Conservation (phyloP, 2,888 invertebrate genomes). For the Drosophila ezoana region DNA sequence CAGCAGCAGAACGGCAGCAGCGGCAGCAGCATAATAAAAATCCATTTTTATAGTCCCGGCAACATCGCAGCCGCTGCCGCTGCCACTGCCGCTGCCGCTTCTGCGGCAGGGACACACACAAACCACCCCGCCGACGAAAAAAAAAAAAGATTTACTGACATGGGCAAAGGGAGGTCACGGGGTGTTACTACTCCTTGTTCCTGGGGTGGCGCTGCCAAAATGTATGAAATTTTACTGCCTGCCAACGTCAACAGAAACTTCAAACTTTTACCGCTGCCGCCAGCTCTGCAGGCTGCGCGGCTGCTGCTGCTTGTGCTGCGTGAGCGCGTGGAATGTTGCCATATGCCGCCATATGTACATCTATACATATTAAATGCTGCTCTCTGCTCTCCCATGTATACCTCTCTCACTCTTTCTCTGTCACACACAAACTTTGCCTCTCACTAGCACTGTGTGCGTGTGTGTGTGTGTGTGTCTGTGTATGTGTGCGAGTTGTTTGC, state of each 20-base stretch:
- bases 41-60: slow-evolving; percentile 78
- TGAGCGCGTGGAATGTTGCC: slow-evolving; percentile 75
- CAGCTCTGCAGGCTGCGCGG: slow-evolving; percentile 11
- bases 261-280: slow-evolving; percentile 45
- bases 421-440: slow-evolving; percentile 1
- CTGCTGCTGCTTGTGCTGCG: slow-evolving; percentile 40
- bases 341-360: slow-evolving; percentile 77
- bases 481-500: slow-evolving; percentile 47
- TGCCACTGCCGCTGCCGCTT: slow-evolving; percentile 23
- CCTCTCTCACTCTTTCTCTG: slow-evolving; percentile 2
- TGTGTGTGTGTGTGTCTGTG: slow-evolving; percentile 1
- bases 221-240: slow-evolving; percentile 68
- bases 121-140: slow-evolving; percentile 56
- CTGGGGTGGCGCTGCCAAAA: slow-evolving; percentile 60
- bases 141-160: slow-evolving; percentile 56
- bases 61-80: slow-evolving; percentile 43
- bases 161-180: slow-evolving; percentile 33
- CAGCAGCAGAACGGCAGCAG: slow-evolving; percentile 20
- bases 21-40: slow-evolving; percentile 71
- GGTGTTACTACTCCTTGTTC: slow-evolving; percentile 21
- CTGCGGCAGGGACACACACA: slow-evolving; percentile 14
- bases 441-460: background rate
- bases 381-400: slow-evolving; percentile 35
- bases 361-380: slow-evolving; percentile 43
- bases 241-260: slow-evolving; percentile 68